A percentile compares a stretch with the other conserved stretches of the same genome.
These are phyloP conservation scores for Protodeltote pygarga DNA, from an alignment of 2,888 invertebrate species.

Conservation along the genomic window DNA sequence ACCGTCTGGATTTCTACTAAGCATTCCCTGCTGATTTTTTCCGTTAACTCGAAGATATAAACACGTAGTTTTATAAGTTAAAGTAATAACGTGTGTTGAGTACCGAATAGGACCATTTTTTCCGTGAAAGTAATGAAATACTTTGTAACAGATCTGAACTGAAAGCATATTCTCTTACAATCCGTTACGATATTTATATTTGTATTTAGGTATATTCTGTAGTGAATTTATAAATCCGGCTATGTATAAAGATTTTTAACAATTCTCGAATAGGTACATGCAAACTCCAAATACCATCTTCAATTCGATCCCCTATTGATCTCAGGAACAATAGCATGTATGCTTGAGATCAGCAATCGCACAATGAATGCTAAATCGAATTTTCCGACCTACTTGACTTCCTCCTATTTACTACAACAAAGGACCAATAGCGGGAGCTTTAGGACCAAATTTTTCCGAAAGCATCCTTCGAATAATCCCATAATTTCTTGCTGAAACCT, in stretches of 20 bases:
- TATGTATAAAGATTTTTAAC: no score
- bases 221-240: no score
- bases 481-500: slow-evolving; percentile 40
- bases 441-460: slow-evolving; percentile 12
- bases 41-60: slow-evolving; percentile 52
- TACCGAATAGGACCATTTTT: neutral
- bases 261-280: no score
- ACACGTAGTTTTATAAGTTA: slow-evolving; percentile 46
- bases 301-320: neutral
- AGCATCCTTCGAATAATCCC: slow-evolving; percentile 29
- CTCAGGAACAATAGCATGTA: slow-evolving; percentile 11
- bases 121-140: no score
- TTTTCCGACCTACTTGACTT: slow-evolving; percentile 25
- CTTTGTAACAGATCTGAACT: no score
- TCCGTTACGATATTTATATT: no score
- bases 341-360: slow-evolving; percentile 24
- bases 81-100: neutral
- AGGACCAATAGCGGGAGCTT: slow-evolving; percentile 31
- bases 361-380: slow-evolving; percentile 31
- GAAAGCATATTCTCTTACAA: no score
- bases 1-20: slow-evolving; percentile 61
- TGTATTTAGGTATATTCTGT: no score
- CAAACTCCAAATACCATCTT: neutral
- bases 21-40: slow-evolving; percentile 63
- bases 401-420: slow-evolving; percentile 35